Percentiles rank a stretch among this genome's conserved stretches.
Evolutionary conservation across 2,888 invertebrate species (phyloP).

Genomic region (Diploptera punctata): DNA sequence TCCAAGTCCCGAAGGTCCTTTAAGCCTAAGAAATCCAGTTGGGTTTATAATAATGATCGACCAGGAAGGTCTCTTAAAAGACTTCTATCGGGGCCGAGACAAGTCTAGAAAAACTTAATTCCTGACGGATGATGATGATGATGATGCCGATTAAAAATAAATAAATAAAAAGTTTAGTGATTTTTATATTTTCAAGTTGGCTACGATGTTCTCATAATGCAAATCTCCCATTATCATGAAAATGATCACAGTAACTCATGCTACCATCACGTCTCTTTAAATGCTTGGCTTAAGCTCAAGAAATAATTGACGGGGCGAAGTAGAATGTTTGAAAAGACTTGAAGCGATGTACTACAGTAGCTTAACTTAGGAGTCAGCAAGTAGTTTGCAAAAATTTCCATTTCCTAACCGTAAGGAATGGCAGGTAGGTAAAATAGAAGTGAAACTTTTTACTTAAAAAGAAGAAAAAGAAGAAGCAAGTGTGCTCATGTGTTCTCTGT

Average conservation of each 20-base stretch:
- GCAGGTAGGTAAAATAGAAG: conserved; percentile 9
- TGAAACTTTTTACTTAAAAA: not conserved
- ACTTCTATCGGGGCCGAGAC: too few relatives aligned
- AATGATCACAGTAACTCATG: not conserved
- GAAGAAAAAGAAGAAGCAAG: conserved; percentile 1
- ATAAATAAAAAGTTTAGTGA: too few relatives aligned
- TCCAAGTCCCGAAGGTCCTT: too few relatives aligned
- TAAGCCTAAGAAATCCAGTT: too few relatives aligned
- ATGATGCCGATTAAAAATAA: too few relatives aligned
- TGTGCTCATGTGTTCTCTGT: conserved; percentile 18
- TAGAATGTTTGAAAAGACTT: not conserved
- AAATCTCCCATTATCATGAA: too few relatives aligned
- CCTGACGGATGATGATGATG: too few relatives aligned
- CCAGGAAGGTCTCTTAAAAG: too few relatives aligned
- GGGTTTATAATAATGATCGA: too few relatives aligned
- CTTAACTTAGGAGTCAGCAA: not conserved
- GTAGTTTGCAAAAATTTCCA: conserved; percentile 19
- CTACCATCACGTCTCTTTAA: not conserved
- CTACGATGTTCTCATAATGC: too few relatives aligned
- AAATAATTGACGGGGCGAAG: not conserved
- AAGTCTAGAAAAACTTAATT: too few relatives aligned
- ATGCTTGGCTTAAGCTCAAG: not conserved
- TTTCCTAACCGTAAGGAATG: conserved; percentile 24
- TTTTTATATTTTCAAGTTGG: too few relatives aligned
- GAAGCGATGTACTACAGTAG: conserved; percentile 7